Percentiles rank a stretch among this genome's conserved stretches.
phyloP scores from a whole-genome alignment of 2,888 invertebrate species.

The Pyrrhia umbra region DNA sequence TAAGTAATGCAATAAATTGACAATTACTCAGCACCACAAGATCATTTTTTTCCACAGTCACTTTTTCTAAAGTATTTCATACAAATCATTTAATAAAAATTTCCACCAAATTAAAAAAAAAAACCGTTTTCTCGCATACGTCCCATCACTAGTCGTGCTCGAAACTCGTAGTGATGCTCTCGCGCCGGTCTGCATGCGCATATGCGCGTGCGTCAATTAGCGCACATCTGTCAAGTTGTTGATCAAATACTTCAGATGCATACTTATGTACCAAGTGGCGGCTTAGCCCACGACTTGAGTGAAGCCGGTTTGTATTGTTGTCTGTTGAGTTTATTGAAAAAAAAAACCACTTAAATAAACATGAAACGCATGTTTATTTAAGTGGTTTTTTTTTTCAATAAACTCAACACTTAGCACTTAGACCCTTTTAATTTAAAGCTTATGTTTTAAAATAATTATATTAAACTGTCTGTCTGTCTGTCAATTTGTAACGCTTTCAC shows the following conservation, averaged over 20 bases:
- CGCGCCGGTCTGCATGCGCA: conserved; percentile 16
- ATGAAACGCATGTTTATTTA: too few species aligned
- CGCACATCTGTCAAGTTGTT: conserved; percentile 58
- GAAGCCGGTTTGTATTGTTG: conserved; percentile 8
- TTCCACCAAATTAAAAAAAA: too few species aligned
- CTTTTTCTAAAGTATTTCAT: neutral
- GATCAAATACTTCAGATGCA: conserved; percentile 37
- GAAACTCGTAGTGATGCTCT: conserved; percentile 11
- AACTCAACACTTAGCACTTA: too few species aligned
- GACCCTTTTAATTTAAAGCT: neutral
- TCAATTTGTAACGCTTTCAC: too few species aligned
- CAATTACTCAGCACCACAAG: conserved; percentile 1
- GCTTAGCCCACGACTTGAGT: conserved; percentile 21
- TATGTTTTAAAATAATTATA: too few species aligned
- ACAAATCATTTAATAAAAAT: neutral
- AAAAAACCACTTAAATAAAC: neutral
- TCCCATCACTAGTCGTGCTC: conserved; percentile 44
- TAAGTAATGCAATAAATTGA: conserved; percentile 1
- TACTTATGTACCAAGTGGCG: conserved; percentile 36
- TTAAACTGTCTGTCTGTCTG: too few species aligned
- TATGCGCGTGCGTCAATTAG: conserved; percentile 55
- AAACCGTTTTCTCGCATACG: neutral
- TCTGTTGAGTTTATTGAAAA: neutral
- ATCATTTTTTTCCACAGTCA: neutral
- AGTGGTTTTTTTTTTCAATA: too few species aligned